A percentile compares a stretch with the other conserved stretches of the same genome.
Conservation (phyloP, 2,888 invertebrate species). For the Icerya purchasi region DNA sequence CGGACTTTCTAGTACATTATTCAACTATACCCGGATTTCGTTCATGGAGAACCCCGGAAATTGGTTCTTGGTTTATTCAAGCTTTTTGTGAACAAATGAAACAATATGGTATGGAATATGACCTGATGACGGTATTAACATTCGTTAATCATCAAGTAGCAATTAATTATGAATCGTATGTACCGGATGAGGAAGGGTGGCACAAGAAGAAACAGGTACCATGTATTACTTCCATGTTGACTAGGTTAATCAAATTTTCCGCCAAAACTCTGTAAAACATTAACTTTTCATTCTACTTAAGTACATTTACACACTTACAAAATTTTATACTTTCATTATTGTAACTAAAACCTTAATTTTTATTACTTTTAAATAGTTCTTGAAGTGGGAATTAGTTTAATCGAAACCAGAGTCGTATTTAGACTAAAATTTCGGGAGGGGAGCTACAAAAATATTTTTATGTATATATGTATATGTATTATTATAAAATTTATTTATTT, state of each 20-base stretch:
- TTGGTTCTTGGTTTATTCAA: conserved; percentile 24
- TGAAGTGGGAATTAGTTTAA: too few species aligned
- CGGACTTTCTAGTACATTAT: conserved; percentile 81
- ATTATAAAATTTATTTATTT: too few species aligned
- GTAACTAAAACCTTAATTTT: too few species aligned
- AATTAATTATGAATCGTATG: conserved; percentile 72
- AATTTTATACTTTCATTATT: too few species aligned
- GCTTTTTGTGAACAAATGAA: conserved; percentile 63
- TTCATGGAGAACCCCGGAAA: not conserved
- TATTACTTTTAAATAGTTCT: too few species aligned
- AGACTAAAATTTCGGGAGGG: too few species aligned
- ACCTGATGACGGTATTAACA: conserved; percentile 67
- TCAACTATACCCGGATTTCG: conserved; percentile 72
- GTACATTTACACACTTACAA: too few species aligned
- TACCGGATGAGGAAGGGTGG: conserved; percentile 52
- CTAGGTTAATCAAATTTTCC: conserved; percentile 48
- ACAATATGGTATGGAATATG: conserved; percentile 46
- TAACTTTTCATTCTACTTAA: too few species aligned
- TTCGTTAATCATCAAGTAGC: conserved; percentile 70
- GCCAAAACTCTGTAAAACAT: not conserved
- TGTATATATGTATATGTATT: too few species aligned
- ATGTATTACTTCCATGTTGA: conserved; percentile 75
- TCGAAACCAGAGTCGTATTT: too few species aligned
- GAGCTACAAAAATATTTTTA: too few species aligned
- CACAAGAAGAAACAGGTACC: conserved; percentile 86